Conservation (phyloP, 2,797 vertebrate genomes). For the Nyctibius grandis region DNA sequence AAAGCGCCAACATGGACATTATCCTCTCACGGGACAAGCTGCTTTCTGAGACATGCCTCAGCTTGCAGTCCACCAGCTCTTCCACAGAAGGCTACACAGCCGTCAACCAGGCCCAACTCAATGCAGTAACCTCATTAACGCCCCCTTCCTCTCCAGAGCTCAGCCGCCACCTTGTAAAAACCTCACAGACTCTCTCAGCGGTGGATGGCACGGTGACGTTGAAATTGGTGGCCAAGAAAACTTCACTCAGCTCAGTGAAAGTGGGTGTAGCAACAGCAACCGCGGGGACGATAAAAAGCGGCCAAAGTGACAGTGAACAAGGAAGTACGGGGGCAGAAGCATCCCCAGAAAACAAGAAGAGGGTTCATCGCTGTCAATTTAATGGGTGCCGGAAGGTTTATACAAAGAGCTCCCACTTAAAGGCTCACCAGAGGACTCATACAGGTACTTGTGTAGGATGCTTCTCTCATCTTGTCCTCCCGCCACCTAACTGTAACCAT, state of each 20-base stretch:
- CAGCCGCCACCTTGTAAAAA: conserved; percentile 92
- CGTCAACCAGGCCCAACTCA: conserved; percentile 94
- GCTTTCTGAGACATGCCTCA: conserved; percentile 82
- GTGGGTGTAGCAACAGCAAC: conserved; percentile 80
- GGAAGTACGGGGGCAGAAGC: conserved; percentile 80
- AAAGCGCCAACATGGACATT: conserved; percentile 78
- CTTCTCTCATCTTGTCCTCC: conserved; percentile 39
- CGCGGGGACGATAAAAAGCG: conserved; percentile 75
- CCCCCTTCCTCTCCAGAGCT: conserved; percentile 97
- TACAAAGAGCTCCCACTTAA: conserved; percentile 99
- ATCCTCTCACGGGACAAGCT: conserved; percentile 85
- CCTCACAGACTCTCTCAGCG: conserved; percentile 87
- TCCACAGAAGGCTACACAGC: conserved; percentile 80
- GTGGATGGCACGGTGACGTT: conserved; percentile 92
- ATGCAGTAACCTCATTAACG: conserved; percentile 95
- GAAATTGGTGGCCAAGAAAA: conserved; percentile 94
- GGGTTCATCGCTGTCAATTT: conserved; percentile 98
- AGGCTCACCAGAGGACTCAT: conserved; percentile 98
- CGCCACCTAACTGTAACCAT: not conserved
- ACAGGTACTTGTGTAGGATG: conserved; percentile 85
- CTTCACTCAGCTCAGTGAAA: conserved; percentile 84
- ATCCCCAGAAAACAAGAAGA: conserved; percentile 96
- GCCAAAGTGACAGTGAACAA: conserved; percentile 89
- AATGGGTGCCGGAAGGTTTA: conserved; percentile 99
- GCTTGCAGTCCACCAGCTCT: conserved; percentile 78